Conservation (phyloP, 2,113 vertebrate genomes). For the Piaya cayana region DNA sequence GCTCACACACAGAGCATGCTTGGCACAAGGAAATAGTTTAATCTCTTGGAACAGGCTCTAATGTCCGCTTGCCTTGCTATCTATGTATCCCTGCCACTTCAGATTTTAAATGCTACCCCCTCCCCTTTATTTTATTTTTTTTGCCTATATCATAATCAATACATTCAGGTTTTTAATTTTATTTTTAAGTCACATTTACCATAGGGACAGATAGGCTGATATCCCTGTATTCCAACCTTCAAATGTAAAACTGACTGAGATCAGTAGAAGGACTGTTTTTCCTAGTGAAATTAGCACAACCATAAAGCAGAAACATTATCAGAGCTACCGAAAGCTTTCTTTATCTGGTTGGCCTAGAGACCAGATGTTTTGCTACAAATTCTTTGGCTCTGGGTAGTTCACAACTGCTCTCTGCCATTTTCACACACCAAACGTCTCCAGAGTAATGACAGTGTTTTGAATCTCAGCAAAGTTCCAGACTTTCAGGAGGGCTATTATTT, state of each 20-base stretch:
- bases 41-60: not conserved
- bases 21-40: not conserved
- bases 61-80: not conserved
- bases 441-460: not conserved
- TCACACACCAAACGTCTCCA: not conserved
- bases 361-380: conserved; percentile 24
- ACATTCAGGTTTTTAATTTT: not conserved
- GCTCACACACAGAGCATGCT: not conserved
- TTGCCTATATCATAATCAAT: not conserved
- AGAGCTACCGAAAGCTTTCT: not conserved
- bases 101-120: not conserved
- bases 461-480: not conserved
- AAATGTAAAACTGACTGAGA: not conserved
- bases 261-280: not conserved
- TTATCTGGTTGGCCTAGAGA: not conserved
- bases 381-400: not conserved
- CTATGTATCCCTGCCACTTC: not conserved
- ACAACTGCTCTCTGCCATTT: not conserved
- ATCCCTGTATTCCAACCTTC: not conserved
- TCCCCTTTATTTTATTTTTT: not conserved
- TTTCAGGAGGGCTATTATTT: not conserved
- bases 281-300: not conserved
- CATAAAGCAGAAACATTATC: not conserved
- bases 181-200: not conserved
- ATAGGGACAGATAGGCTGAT: not conserved